Evolutionary conservation across 2,888 invertebrate genomes (phyloP), one percentile per base, ranked within the genome.

Genomic region (Drosophila paramelanica): DNA sequence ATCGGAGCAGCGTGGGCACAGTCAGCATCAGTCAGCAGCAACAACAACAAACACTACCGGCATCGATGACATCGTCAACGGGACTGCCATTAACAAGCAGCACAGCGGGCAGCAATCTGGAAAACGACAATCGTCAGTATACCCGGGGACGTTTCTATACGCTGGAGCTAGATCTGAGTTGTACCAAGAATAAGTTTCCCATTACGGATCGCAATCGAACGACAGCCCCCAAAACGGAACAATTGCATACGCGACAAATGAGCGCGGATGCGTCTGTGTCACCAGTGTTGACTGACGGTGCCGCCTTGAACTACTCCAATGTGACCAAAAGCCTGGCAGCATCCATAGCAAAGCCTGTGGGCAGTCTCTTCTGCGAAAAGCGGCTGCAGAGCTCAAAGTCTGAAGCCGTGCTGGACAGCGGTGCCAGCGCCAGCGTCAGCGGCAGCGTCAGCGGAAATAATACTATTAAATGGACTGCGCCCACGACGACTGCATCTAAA

Each of bases 101-200:
- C 14, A 70, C 56, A 7, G 59, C 61, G 10, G 46, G 60, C 11
- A 55, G 73, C 1, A 68, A 43, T 20, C 76, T 90, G 51, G 85
- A 89, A 53, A 91, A 92, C 62, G 90, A 91, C 38, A 91, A 92
- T 74, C 90, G 88, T 36, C 90, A 91, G 69, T 90, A 87, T 53
- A 82, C 80, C 11, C 82, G 92, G 38, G 92, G 91, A 23, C 91
- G 93, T 20, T 93, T 92, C 70, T 90, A 92, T 72, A 92, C 92
- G 38, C 74, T 92, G 23, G 92, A 92, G 70, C 89, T 94, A 77
- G 93, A 93, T 87, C 91, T 94, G 69, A 93, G 94, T 69, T 94
- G 93, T 90, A 93, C 93, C 76, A 93, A 94, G 78, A 94, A 94
- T 89, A 94, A 94, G 90, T 94, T 94, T 92, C 94, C 94, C 74